phyloP scores from a whole-genome alignment of 2,888 invertebrate genomes.

The Eulithis testata region DNA sequence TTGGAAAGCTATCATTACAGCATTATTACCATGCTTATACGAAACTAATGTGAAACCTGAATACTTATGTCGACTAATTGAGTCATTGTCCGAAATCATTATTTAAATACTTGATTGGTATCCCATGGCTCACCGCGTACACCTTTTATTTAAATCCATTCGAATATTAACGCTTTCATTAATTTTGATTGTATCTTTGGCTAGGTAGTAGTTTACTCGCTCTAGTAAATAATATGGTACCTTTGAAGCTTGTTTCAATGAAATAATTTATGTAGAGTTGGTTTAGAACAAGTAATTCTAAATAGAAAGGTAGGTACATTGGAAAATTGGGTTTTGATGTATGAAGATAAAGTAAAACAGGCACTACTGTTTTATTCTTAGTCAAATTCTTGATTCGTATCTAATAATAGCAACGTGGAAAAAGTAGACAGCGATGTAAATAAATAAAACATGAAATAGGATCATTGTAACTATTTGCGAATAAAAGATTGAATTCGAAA shows the following conservation, averaged over 20 bases:
- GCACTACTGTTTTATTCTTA: no score
- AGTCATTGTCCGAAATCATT: constrained; percentile 7
- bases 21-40: background rate
- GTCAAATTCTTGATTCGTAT: no score
- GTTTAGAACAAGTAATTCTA: no score
- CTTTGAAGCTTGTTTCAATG: no score
- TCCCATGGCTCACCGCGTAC: constrained; percentile 23
- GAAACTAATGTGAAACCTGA: background rate
- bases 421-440: background rate
- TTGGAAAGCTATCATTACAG: constrained; percentile 3
- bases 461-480: background rate
- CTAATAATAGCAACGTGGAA: background rate
- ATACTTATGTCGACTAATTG: constrained; percentile 2
- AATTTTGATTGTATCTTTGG: constrained; percentile 31
- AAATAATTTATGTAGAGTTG: no score
- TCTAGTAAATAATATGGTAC: background rate
- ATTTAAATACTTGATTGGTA: constrained; percentile 37
- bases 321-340: no score
- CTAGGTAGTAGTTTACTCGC: constrained; percentile 21
- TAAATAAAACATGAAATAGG: background rate
- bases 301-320: no score
- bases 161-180: constrained; percentile 38
- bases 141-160: constrained; percentile 26
- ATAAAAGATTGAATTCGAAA: background rate
- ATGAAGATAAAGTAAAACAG: no score